These are phyloP conservation scores for Telmatherina bonti DNA, from an alignment of 2,797 vertebrate genomes.

Conservation along the genomic window DNA sequence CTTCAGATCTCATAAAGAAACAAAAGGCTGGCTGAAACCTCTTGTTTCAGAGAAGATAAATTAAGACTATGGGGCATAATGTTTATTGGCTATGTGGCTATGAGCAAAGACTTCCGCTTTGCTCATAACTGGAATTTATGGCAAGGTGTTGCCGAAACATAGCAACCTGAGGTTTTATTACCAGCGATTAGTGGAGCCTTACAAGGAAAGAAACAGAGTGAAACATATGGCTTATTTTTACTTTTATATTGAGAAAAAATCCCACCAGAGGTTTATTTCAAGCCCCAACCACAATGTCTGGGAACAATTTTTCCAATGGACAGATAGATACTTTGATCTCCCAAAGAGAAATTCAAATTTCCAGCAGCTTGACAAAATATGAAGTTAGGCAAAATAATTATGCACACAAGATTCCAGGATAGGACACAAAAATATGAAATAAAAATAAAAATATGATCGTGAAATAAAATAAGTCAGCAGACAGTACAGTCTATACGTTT, in stretches of 20 bases:
- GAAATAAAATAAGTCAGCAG: too few relatives aligned
- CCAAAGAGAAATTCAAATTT: too few relatives aligned
- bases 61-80: neutral
- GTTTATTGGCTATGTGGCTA: neutral
- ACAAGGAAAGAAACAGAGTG: neutral
- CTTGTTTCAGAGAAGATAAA: conserved; percentile 5
- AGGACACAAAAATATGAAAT: too few relatives aligned
- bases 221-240: neutral
- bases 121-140: conserved; percentile 42
- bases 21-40: conserved; percentile 35
- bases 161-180: conserved; percentile 70
- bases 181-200: neutral
- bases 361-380: too few relatives aligned
- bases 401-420: too few relatives aligned
- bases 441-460: too few relatives aligned
- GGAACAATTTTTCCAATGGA: neutral
- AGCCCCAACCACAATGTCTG: neutral
- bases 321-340: too few relatives aligned
- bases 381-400: too few relatives aligned
- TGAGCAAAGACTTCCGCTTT: conserved; percentile 16
- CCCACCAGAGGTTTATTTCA: neutral
- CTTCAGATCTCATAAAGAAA: conserved; percentile 14
- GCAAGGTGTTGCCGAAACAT: conserved; percentile 38
- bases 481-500: too few relatives aligned
- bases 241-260: neutral